Conservation (phyloP, 35 echinoderm and acorn worm species). For the Ophiothrix spiculata region DNA sequence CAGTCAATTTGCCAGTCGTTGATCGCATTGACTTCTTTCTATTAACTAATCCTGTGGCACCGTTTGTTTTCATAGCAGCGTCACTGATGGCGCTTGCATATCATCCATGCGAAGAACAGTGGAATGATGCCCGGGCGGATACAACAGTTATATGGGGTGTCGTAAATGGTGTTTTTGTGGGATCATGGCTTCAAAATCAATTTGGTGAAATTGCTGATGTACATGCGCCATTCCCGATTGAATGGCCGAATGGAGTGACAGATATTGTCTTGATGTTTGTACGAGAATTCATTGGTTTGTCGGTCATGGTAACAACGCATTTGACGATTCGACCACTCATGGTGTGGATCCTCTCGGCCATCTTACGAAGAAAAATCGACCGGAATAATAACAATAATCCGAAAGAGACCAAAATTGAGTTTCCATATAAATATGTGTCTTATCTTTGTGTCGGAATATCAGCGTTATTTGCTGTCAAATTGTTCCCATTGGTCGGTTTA, state of each 20-base stretch:
- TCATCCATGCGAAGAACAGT: background rate
- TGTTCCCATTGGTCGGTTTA: too few species aligned
- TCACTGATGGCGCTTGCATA: background rate
- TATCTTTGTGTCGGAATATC: background rate
- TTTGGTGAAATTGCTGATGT: background rate
- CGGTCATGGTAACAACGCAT: background rate
- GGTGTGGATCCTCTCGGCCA: background rate
- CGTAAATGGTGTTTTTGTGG: background rate
- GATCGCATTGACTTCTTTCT: background rate
- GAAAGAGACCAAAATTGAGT: background rate
- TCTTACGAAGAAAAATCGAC: background rate
- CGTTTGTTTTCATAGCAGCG: background rate
- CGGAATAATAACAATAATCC: background rate
- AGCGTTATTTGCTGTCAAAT: too few species aligned
- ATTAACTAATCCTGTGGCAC: background rate
- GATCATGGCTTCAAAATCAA: background rate
- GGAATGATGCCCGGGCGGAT: background rate
- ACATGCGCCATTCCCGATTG: background rate
- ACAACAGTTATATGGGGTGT: background rate
- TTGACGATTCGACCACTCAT: background rate
- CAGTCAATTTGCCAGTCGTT: background rate
- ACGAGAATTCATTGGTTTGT: background rate
- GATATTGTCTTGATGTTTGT: background rate
- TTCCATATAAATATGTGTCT: background rate
- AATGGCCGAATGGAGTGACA: background rate